Evolutionary conservation across 2,797 vertebrate genomes (phyloP).

Genomic region (Cossypha caffra): DNA sequence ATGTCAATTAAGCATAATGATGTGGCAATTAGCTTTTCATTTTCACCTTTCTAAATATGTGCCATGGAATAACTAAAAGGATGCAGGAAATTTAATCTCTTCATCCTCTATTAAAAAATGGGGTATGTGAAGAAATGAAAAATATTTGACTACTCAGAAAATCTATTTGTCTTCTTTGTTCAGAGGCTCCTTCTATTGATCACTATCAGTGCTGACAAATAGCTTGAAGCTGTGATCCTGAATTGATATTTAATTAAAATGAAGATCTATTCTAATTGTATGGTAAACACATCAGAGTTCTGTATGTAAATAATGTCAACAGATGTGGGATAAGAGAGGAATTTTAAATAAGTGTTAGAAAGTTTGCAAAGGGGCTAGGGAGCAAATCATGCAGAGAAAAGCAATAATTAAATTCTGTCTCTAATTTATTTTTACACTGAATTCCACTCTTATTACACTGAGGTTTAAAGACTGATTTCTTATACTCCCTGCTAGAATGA

Average conservation of each 20-base stretch:
- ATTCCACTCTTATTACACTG: slow-evolving; percentile 66
- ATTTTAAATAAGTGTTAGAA: slow-evolving; percentile 71
- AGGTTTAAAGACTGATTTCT: slow-evolving; percentile 65
- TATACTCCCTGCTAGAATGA: slow-evolving; percentile 43
- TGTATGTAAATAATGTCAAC: slow-evolving; percentile 75
- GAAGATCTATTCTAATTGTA: slow-evolving; percentile 78
- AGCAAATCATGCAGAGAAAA: slow-evolving; percentile 70
- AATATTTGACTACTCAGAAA: slow-evolving; percentile 44
- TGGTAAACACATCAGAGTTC: slow-evolving; percentile 72
- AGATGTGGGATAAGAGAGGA: slow-evolving; percentile 75
- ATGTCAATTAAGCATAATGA: slow-evolving; percentile 68
- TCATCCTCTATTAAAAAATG: slow-evolving; percentile 55
- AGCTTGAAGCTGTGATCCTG: slow-evolving; percentile 68
- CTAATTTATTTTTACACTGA: slow-evolving; percentile 65
- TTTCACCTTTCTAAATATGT: slow-evolving; percentile 56
- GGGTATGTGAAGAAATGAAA: slow-evolving; percentile 39
- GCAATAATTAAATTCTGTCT: slow-evolving; percentile 76
- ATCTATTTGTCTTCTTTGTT: slow-evolving; percentile 72
- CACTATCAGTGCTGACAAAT: slow-evolving; percentile 70
- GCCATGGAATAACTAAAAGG: slow-evolving; percentile 34
- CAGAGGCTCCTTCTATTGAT: slow-evolving; percentile 68
- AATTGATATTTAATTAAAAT: slow-evolving; percentile 81
- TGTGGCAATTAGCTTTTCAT: slow-evolving; percentile 60
- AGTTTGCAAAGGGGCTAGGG: slow-evolving; percentile 67
- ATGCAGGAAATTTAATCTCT: slow-evolving; percentile 65